Evolutionary conservation across 2,888 invertebrate species (phyloP), one percentile per base, ranked within the genome.

Genomic region (Latrodectus hesperus): DNA sequence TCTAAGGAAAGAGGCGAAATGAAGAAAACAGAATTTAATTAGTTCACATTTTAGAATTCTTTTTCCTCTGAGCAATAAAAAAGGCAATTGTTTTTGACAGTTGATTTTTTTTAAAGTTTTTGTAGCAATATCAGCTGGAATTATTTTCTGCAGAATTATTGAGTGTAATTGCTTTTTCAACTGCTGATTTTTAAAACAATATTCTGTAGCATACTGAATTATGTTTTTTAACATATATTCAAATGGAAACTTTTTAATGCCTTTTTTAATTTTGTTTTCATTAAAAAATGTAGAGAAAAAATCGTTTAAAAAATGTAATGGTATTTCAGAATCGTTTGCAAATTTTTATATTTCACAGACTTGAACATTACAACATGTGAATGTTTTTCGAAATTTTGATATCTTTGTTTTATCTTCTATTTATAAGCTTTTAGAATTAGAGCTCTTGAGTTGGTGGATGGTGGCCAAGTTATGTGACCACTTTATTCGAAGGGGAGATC

Each of bases 31-130:
- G 17, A 78, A 78, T 68, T 78, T 49, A 78, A 78, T 78, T 78
- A 78, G 51, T 70, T 78, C 38, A 38, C 26, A 78, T 70, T 78
- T 53, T 22, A 26, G 55, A 52, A 51, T 52, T 70, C 53, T 26
- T 49, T 64, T 70, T 78, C 55, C 55, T 75, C 16, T 52, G 53
- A 51, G 53, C 14, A 52, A 8, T 17, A 52, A 76, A 51, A 74
- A 55, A 22, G 22, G 53, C 53, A 52, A 75, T 75, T 75, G 68
- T 78, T 68, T 78, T 55, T 78, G 78, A 70, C 68, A 70, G 38
- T 68, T 53, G 55, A 22, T 22, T 6, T 68, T 22, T 67, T 65
- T 65, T 51, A n/a, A 9, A 70, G 11, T 26, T 51, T 53, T 52
- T 78, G 17, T 70, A 11, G 51, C 16, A 14, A 60, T 70, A 11